Conservation (phyloP, 2,797 vertebrate genomes). For the Alauda arvensis region DNA sequence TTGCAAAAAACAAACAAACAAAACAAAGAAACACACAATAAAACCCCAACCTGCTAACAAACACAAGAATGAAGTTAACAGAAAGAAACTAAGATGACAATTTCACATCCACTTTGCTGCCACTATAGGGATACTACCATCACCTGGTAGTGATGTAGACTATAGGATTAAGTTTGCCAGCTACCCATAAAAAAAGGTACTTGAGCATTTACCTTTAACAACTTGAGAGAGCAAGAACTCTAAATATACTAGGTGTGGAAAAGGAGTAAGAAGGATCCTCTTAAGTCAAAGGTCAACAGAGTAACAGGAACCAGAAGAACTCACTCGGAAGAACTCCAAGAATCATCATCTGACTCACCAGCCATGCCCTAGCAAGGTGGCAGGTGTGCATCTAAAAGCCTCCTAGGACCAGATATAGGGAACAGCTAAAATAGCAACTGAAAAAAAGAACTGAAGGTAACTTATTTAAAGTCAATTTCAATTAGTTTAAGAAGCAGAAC, state of each 20-base stretch:
- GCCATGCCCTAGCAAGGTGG: neutral
- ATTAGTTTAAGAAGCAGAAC: conserved; percentile 22
- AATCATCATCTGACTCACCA: neutral
- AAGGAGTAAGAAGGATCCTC: neutral
- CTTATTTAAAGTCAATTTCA: conserved; percentile 23
- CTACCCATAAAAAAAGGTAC: neutral
- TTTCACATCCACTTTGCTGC: neutral
- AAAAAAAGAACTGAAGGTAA: neutral
- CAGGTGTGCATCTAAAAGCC: neutral
- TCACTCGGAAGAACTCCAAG: neutral
- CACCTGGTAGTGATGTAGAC: neutral
- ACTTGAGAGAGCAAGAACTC: neutral
- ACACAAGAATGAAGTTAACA: neutral
- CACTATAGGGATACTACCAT: neutral
- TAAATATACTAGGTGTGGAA: neutral
- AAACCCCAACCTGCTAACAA: neutral
- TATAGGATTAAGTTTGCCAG: neutral
- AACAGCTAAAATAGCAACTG: neutral
- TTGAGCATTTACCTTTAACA: neutral
- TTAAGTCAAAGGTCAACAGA: neutral
- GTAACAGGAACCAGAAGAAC: neutral
- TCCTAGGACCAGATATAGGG: neutral
- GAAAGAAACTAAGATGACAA: neutral
- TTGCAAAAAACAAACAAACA: neutral
- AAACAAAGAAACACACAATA: neutral